A percentile compares a stretch with the other conserved stretches of the same genome.
phyloP scores from a whole-genome alignment of 2,797 vertebrate species.

The Microchirus variegatus region DNA sequence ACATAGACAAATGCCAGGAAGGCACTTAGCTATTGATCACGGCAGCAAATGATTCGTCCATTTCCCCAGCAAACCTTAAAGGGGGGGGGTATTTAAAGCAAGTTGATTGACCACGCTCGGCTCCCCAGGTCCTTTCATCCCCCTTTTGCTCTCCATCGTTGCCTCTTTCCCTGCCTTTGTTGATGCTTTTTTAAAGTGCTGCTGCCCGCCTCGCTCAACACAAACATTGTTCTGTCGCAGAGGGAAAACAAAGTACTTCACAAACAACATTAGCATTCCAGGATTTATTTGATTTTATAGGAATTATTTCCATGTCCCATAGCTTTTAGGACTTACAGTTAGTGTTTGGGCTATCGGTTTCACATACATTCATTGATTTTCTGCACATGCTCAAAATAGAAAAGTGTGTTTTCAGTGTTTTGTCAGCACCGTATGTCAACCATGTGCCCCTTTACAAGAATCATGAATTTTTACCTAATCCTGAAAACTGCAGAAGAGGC shows the following conservation, averaged over 20 bases:
- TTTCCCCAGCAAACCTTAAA: conserved; percentile 63
- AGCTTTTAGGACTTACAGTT: conserved; percentile 33
- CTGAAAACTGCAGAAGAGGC: neutral
- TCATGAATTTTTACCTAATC: conserved; percentile 7
- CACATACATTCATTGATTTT: conserved; percentile 5
- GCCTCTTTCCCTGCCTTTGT: conserved; percentile 35
- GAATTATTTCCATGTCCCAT: conserved; percentile 7
- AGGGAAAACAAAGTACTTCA: conserved; percentile 42
- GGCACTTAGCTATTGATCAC: conserved; percentile 84
- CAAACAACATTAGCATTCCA: conserved; percentile 46
- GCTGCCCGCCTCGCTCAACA: conserved; percentile 36
- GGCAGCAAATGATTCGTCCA: conserved; percentile 40
- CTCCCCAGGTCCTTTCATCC: conserved; percentile 50
- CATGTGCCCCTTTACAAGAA: neutral
- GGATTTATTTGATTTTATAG: conserved; percentile 47
- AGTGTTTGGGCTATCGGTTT: conserved; percentile 17
- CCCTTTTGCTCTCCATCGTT: conserved; percentile 32
- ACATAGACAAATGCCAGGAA: conserved; percentile 82
- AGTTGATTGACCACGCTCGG: conserved; percentile 62
- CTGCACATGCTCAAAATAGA: neutral
- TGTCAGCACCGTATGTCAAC: neutral
- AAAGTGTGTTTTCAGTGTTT: neutral
- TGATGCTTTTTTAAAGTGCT: conserved; percentile 47
- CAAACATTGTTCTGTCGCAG: conserved; percentile 34
- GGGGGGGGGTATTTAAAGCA: conserved; percentile 74